Conservation (phyloP, 2,888 invertebrate species). For the Drosophila yooni region DNA sequence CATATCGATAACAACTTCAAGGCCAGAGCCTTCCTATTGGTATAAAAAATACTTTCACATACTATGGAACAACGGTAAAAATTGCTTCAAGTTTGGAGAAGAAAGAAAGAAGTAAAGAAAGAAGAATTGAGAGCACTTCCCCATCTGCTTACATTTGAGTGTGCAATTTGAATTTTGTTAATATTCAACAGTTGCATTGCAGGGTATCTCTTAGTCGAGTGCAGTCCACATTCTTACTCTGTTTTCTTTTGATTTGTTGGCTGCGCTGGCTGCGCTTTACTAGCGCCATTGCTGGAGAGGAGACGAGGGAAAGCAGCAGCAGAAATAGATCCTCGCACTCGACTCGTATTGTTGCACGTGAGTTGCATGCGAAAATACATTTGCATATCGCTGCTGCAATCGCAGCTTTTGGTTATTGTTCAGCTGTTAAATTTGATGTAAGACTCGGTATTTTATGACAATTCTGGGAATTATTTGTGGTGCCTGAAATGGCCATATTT, state of each 20-base stretch:
- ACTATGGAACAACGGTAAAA: not conserved
- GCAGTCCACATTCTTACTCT: not conserved
- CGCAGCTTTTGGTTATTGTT: slow-evolving; percentile 17
- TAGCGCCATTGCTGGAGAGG: slow-evolving; percentile 46
- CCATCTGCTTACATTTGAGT: not conserved
- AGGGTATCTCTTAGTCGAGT: not conserved
- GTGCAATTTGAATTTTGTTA: not conserved
- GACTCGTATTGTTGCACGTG: slow-evolving; percentile 48
- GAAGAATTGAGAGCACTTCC: not conserved
- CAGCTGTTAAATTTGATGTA: slow-evolving; percentile 34
- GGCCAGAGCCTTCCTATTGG: not conserved
- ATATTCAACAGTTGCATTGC: not conserved
- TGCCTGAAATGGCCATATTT: slow-evolving; percentile 27
- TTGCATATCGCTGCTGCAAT: slow-evolving; percentile 11
- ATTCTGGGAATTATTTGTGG: slow-evolving; percentile 21
- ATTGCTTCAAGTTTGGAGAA: not conserved
- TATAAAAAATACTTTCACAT: not conserved
- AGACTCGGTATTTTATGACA: slow-evolving; percentile 9
- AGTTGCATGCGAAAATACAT: slow-evolving; percentile 36
- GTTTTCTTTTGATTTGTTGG: slow-evolving; percentile 48
- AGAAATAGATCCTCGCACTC: slow-evolving; percentile 26
- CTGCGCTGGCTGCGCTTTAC: slow-evolving; percentile 25
- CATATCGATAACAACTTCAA: not conserved
- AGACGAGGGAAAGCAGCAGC: not conserved
- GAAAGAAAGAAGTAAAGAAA: not conserved